Base-by-base conservation (phyloP, 1,140 invertebrate genomes). In the Dendroctonus ponderosae region DNA sequence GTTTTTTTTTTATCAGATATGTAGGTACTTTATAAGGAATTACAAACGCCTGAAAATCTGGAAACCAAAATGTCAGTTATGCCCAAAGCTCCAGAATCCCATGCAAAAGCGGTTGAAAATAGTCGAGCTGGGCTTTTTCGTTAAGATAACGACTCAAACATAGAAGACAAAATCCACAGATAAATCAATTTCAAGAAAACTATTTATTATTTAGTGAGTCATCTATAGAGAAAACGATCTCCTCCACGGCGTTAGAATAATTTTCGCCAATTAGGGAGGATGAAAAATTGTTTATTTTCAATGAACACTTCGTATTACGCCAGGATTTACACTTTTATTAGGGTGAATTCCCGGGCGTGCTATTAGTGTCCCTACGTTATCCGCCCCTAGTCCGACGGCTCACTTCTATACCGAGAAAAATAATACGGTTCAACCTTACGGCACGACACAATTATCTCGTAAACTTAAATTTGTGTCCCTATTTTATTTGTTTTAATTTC, bases 321-420 rank as follows among this genome's bases (percentile, higher is more conserved):
- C 8, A 37, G 62, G 62, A 64, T 64, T 64, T 64, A 57, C 62
- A 64, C 62, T 64, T 64, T 64, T 64, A 64, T 64, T 64, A 50
- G 62, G 62, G 62, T 49, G 62, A 64, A 64, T 64, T 64, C 62
- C 62, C 62, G 5, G 42, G 52, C 51, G 62, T 64, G 62, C 62
- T 57, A 64, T 64, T 57, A 64, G 52, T 49, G 62, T 44, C 62
- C 62, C 40, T 46, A 56, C 48, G 56, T 57, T 48, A 54, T 64
- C 51, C 52, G 93, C 42, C 92, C 42, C 93, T 93, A 72, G 48
- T 62, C 49, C 59, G 49, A 38, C 37, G 37, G 59, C 59, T 62
- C 48, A 62, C 11, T 40, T 62, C 59, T 62, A 44, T 52, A 38
- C 59, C n/a, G 48, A 62, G 59, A 62, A 62, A 62, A 62, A 62